Percentiles rank a stretch among this genome's conserved stretches.
phyloP scores from a whole-genome alignment of 2,113 vertebrate species.

The Condylura cristata region DNA sequence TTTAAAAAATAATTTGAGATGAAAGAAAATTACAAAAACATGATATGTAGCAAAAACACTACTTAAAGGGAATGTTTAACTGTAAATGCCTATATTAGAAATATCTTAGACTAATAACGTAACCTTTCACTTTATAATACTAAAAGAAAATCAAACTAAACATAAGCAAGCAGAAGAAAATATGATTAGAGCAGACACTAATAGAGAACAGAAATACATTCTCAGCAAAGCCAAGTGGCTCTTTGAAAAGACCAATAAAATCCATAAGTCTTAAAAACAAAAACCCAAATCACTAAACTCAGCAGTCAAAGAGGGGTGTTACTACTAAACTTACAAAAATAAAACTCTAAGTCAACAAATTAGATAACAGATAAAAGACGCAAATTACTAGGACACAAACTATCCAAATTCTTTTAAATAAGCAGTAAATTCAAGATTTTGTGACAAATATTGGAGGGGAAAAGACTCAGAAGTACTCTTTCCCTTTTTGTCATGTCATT shows the following conservation, averaged over 20 bases:
- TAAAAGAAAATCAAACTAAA: not conserved
- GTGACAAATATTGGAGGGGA: not conserved
- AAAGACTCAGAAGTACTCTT: not conserved
- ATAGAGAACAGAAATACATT: slow-evolving; percentile 6
- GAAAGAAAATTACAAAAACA: slow-evolving; percentile 37
- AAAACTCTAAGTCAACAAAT: slow-evolving; percentile 18
- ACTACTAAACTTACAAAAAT: not conserved
- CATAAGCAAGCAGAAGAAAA: not conserved
- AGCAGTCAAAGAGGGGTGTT: not conserved
- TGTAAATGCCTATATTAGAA: not conserved
- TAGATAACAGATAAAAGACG: not conserved
- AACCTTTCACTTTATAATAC: not conserved
- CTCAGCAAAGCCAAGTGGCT: not conserved
- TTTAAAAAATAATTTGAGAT: not conserved
- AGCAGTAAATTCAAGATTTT: not conserved
- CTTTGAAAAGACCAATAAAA: not conserved
- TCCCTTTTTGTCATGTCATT: not conserved
- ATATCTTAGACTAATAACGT: not conserved
- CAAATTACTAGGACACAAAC: not conserved
- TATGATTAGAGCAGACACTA: not conserved
- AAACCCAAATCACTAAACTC: slow-evolving; percentile 8
- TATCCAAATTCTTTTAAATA: not conserved
- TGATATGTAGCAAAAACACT: not conserved
- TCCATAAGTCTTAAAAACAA: not conserved
- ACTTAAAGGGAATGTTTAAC: not conserved